These are phyloP conservation scores for Chrysolina haemoptera DNA, from an alignment of 2,888 invertebrate genomes.

Conservation along the genomic window DNA sequence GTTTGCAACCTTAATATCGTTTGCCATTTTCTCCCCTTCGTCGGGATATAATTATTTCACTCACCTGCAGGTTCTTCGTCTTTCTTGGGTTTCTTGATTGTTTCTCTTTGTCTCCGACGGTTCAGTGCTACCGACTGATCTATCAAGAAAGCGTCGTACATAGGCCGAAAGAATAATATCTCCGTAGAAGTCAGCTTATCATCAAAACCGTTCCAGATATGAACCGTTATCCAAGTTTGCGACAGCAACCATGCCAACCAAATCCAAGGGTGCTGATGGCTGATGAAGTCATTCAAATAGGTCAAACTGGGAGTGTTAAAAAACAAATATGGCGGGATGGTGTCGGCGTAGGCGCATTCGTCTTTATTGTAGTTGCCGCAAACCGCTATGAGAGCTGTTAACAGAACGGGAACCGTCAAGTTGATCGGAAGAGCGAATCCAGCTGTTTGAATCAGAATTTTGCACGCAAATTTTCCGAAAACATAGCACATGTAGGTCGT, in stretches of 20 bases:
- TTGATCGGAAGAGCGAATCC: conserved; percentile 89
- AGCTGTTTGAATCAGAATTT: conserved; percentile 90
- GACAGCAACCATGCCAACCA: conserved; percentile 88
- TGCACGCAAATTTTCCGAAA: conserved; percentile 87
- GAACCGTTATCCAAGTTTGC: conserved; percentile 89
- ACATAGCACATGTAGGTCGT: conserved; percentile 79
- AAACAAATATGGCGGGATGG: conserved; percentile 90
- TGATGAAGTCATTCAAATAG: conserved; percentile 73
- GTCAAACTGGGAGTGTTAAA: conserved; percentile 78
- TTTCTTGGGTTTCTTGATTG: conserved; percentile 20
- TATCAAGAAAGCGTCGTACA: conserved; percentile 86
- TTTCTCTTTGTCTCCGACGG: conserved; percentile 73
- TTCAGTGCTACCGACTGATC: conserved; percentile 90
- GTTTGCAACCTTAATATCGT: too few relatives aligned
- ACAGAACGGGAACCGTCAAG: conserved; percentile 82
- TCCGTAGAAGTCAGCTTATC: conserved; percentile 89
- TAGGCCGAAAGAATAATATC: conserved; percentile 86
- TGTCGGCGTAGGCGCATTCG: conserved; percentile 81
- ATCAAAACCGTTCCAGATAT: conserved; percentile 88
- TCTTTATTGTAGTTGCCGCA: conserved; percentile 78
- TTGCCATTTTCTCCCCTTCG: too few relatives aligned
- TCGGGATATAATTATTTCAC: too few relatives aligned
- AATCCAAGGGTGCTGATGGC: conserved; percentile 80
- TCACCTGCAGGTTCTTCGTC: neutral
- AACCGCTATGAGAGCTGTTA: conserved; percentile 79